Base-by-base conservation (phyloP, 2,888 invertebrate species). In the Trichopoda pennipes region DNA sequence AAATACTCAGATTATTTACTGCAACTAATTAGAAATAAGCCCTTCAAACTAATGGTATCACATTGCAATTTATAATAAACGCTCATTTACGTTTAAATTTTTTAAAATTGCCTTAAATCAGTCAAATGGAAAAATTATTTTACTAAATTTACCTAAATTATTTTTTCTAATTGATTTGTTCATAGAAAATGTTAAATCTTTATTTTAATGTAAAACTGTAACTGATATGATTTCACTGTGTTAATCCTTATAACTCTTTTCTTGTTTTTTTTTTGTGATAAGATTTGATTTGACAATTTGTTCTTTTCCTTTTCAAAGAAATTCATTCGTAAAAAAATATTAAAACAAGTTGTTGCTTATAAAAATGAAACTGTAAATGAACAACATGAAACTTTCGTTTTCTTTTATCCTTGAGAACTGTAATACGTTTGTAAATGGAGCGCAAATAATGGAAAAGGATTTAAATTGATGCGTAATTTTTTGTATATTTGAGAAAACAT, bases 401-500 rank as follows among this genome's bases (percentile, higher is more conserved):
- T 32, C 21, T 38, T 42, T 16, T 63, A 42, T 63, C 44, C 73
- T 64, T 74, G 47, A 64, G 47, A 64, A 56, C 19, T 44, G 14
- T 21, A 35, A 44, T 19, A 19, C n/a, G 12, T 16, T 49, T 19
- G 3, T 56, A 74, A 64, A 64, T 74, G 47, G 74, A 74, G 75
- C 75, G 28, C 42, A 68, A 42, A 53, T 61, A 73, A 63, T 55
- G 21, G 14, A 28, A 68, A 68, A 60, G 75, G 68, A 42, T 77
- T 64, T 16, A 64, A 49, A 64, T 56, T 49, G 69, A 38, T 56
- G 69, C 77, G 77, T 56, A 63, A 63, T 77, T 70, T 70, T 14
- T 63, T 21, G 17, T 56, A 38, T 10, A 19, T 9, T 58, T 38
- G n/a, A n/a, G n/a, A 53, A 21, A 63, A 49, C 44, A 55, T n/a